Conservation (phyloP, 1,140 invertebrate species). For the Drosophila ironensis region DNA sequence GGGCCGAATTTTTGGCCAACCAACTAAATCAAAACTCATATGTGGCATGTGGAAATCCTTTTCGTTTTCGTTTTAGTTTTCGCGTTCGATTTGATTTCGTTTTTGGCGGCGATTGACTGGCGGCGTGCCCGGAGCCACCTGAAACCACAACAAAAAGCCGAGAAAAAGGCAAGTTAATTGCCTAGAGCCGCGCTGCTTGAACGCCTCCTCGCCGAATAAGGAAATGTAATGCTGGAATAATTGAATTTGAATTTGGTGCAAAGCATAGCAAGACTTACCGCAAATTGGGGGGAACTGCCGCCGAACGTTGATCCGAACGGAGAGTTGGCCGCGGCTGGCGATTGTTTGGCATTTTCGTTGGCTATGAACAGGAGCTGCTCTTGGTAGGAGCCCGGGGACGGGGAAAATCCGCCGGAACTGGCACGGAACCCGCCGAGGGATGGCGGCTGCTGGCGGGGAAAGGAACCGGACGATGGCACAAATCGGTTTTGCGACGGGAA, state of each 20-base stretch:
- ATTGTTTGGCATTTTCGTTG: slow-evolving; percentile 66
- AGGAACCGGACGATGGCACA: slow-evolving; percentile 69
- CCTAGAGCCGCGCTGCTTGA: slow-evolving; percentile 17
- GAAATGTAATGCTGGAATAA: slow-evolving; percentile 37
- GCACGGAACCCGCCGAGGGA: slow-evolving; percentile 32
- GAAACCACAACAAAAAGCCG: slow-evolving; percentile 14
- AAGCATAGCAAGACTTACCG: slow-evolving; percentile 48
- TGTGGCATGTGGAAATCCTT: slow-evolving; percentile 55
- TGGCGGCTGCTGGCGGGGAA: slow-evolving; percentile 52
- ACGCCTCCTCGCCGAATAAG: slow-evolving; percentile 24
- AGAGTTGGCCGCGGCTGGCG: slow-evolving; percentile 27
- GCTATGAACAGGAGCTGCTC: slow-evolving; percentile 75
- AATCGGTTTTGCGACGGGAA: slow-evolving; percentile 77
- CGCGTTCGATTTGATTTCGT: slow-evolving; percentile 62
- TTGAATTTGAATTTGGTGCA: slow-evolving; percentile 31
- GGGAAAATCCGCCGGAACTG: slow-evolving; percentile 39
- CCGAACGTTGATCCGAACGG: slow-evolving; percentile 59
- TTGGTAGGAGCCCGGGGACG: slow-evolving; percentile 73
- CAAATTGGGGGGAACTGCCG: slow-evolving; percentile 61
- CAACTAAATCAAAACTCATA: slow-evolving; percentile 49
- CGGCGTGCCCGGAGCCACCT: slow-evolving; percentile 24
- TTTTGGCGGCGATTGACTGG: slow-evolving; percentile 66
- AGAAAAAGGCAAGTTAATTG: slow-evolving; percentile 51
- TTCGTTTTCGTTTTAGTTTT: slow-evolving; percentile 24
- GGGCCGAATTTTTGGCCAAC: slow-evolving; percentile 33